Conservation (phyloP, 2,797 vertebrate species). For the Anguilla obscura region DNA sequence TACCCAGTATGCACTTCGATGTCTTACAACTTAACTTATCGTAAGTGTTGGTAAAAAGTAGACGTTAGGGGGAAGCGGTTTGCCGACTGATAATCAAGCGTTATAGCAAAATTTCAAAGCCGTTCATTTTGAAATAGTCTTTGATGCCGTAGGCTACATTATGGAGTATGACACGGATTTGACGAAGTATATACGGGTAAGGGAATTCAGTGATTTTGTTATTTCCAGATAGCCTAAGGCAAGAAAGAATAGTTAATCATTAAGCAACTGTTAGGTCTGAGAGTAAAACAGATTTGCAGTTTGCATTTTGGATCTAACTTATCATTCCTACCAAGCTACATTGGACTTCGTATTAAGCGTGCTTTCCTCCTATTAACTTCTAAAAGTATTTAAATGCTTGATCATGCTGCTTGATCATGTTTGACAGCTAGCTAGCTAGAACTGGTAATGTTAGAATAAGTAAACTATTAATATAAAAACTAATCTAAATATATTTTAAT, state of each 20-base stretch:
- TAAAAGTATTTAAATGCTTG: background rate
- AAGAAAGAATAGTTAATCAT: background rate
- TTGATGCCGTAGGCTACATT: background rate
- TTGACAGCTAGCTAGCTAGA: background rate
- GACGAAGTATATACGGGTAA: slow-evolving; percentile 21
- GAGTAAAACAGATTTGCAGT: background rate
- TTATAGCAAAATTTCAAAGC: background rate
- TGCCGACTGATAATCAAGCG: background rate
- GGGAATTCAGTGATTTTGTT: background rate
- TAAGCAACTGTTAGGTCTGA: background rate
- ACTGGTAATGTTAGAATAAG: background rate
- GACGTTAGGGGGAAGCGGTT: no score
- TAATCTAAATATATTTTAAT: background rate
- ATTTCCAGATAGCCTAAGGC: background rate
- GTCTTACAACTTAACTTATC: background rate
- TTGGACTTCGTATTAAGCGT: background rate
- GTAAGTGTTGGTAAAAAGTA: no score
- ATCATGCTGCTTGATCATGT: background rate
- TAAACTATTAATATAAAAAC: background rate
- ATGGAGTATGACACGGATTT: slow-evolving; percentile 28
- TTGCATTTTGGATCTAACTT: background rate
- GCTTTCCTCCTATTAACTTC: background rate
- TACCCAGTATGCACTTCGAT: background rate
- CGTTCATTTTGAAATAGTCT: background rate
- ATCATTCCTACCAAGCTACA: background rate